A percentile compares a stretch with the other conserved stretches of the same genome.
These are phyloP conservation scores for Tyrannus savana DNA, from an alignment of 2,113 vertebrate genomes.

Conservation along the genomic window DNA sequence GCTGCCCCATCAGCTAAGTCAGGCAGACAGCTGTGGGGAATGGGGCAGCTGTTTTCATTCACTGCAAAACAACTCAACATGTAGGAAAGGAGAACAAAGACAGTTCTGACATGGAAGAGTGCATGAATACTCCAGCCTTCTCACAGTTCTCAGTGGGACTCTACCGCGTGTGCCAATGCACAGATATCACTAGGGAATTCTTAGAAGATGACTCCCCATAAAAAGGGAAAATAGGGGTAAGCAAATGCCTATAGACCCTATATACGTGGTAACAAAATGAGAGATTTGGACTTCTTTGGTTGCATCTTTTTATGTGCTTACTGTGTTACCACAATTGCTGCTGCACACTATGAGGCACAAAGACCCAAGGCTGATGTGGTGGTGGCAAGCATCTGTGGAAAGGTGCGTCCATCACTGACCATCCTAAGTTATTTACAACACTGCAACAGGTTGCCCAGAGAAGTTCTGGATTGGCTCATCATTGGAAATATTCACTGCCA, in stretches of 20 bases:
- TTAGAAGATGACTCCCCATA: neutral
- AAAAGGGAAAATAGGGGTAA: accelerated
- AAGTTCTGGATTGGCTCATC: neutral
- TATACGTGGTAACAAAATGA: neutral
- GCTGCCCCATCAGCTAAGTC: neutral
- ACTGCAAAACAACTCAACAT: neutral
- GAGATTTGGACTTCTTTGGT: neutral
- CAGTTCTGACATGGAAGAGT: neutral
- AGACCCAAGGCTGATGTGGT: neutral
- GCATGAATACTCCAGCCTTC: neutral
- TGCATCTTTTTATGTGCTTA: neutral
- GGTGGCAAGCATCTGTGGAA: neutral
- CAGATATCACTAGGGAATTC: neutral
- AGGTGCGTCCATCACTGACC: neutral
- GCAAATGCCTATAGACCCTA: neutral
- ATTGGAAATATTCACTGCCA: accelerated
- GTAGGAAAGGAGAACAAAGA: neutral
- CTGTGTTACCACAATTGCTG: neutral
- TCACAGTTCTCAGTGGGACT: neutral
- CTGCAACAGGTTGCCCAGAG: neutral
- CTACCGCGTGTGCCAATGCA: neutral
- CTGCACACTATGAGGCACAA: neutral
- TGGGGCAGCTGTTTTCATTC: neutral
- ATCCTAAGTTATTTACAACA: neutral
- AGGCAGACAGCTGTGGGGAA: neutral